A percentile compares a stretch with the other conserved stretches of the same genome.
Evolutionary conservation across 2,113 vertebrate genomes (phyloP).

Genomic region (Pycnonotus jocosus): DNA sequence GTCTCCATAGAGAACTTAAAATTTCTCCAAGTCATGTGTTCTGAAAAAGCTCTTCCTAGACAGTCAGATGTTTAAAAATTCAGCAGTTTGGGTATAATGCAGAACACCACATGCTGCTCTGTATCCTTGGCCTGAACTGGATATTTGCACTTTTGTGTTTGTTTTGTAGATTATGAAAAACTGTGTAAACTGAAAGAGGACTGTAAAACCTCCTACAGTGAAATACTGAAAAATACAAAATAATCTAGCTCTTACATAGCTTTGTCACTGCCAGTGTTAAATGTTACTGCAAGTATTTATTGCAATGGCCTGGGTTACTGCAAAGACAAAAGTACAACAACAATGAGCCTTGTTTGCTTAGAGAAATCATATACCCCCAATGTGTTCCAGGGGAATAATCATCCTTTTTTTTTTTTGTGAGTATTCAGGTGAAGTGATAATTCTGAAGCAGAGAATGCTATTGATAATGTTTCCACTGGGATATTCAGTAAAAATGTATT

Average conservation of each 20-base stretch:
- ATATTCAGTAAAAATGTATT: not conserved
- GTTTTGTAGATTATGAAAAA: not conserved
- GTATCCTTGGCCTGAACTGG: not conserved
- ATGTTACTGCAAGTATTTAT: not conserved
- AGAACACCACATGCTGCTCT: not conserved
- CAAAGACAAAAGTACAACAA: not conserved
- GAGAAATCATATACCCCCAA: not conserved
- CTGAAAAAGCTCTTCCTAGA: not conserved
- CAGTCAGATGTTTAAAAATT: not conserved
- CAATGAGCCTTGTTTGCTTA: not conserved
- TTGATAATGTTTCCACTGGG: not conserved
- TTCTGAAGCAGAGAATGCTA: not conserved
- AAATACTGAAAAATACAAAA: not conserved
- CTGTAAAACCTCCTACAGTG: not conserved
- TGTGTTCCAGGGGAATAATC: not conserved
- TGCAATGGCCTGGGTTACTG: not conserved
- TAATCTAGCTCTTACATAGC: not conserved
- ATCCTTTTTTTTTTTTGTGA: not conserved
- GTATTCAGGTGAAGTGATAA: not conserved
- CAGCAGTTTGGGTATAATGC: not conserved
- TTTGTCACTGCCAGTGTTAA: not conserved
- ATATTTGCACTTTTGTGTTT: not conserved
- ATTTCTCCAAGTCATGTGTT: not conserved
- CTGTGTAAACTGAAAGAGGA: not conserved
- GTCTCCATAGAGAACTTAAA: not conserved